A percentile compares a stretch with the other conserved stretches of the same genome.
phyloP scores from a whole-genome alignment of 64 coral and sea anemone species.

The Platygyra sinensis region DNA sequence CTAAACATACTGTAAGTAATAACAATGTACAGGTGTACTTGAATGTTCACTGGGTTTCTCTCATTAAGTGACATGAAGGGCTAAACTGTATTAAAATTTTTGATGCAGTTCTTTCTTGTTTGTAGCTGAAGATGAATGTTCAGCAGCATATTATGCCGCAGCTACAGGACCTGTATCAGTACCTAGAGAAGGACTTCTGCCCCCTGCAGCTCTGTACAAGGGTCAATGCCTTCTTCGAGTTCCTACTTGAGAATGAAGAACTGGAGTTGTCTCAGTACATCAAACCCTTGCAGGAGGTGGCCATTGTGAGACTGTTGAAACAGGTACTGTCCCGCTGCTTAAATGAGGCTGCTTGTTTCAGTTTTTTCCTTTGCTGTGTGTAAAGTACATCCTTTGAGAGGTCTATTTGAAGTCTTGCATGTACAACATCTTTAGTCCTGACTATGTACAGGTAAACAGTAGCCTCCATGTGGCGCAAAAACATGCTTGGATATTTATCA shows the following conservation, averaged over 20 bases:
- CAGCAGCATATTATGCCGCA: slow-evolving; percentile 84
- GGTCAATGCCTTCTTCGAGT: slow-evolving; percentile 81
- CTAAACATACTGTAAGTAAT: neutral
- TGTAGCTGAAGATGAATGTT: slow-evolving; percentile 91
- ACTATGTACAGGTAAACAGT: too few species aligned
- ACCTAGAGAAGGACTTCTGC: slow-evolving; percentile 85
- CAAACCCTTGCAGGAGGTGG: slow-evolving; percentile 83
- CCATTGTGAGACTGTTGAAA: slow-evolving; percentile 83
- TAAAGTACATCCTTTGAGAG: neutral
- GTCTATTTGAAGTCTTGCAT: too few species aligned
- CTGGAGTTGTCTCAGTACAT: slow-evolving; percentile 61
- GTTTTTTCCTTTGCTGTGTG: neutral
- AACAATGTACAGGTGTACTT: neutral
- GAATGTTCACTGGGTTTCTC: neutral
- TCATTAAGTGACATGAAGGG: too few species aligned
- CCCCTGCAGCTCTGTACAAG: slow-evolving; percentile 77
- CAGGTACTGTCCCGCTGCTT: slow-evolving; percentile 86
- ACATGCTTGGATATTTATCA: too few species aligned
- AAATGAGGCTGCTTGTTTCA: too few species aligned
- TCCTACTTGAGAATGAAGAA: slow-evolving; percentile 80
- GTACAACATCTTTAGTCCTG: too few species aligned
- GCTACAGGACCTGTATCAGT: slow-evolving; percentile 77
- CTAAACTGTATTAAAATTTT: neutral
- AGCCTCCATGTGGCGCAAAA: too few species aligned
- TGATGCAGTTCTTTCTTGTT: neutral